A percentile compares a stretch with the other conserved stretches of the same genome.
Conservation (phyloP, 2,888 invertebrate species). For the Stenolophus ochropezus region DNA sequence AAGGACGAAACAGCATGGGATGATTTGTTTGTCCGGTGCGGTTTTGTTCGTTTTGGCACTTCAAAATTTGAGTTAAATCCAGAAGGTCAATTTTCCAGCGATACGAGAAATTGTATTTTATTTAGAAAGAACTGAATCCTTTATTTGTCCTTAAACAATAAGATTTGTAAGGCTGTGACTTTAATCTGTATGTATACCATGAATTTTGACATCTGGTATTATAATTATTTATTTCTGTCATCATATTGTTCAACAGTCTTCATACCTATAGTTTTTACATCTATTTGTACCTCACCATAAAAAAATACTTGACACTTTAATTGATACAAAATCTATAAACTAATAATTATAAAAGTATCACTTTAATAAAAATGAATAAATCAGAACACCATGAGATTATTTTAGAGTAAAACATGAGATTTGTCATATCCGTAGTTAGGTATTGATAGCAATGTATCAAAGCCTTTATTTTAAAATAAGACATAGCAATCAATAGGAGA, state of each 20-base stretch:
- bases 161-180: constrained; percentile 35
- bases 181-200: constrained; percentile 33
- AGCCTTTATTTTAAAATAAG: too few species aligned
- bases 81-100: background rate
- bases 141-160: constrained; percentile 28
- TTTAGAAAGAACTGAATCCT: constrained; percentile 24
- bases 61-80: background rate
- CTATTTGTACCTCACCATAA: background rate
- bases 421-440: too few species aligned
- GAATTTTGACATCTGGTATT: constrained; percentile 29
- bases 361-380: too few species aligned
- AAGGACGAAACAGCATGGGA: too few species aligned
- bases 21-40: too few species aligned
- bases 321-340: too few species aligned
- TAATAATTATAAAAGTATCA: too few species aligned
- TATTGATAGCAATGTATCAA: too few species aligned
- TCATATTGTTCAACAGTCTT: background rate
- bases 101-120: constrained; percentile 22
- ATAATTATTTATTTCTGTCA: constrained; percentile 19
- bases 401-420: too few species aligned
- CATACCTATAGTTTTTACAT: background rate
- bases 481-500: too few species aligned
- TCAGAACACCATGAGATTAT: too few species aligned
- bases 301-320: background rate
- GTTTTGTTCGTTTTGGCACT: background rate